Evolutionary conservation across 1,140 invertebrate genomes (phyloP).

Genomic region (Heterodera schachtii): DNA sequence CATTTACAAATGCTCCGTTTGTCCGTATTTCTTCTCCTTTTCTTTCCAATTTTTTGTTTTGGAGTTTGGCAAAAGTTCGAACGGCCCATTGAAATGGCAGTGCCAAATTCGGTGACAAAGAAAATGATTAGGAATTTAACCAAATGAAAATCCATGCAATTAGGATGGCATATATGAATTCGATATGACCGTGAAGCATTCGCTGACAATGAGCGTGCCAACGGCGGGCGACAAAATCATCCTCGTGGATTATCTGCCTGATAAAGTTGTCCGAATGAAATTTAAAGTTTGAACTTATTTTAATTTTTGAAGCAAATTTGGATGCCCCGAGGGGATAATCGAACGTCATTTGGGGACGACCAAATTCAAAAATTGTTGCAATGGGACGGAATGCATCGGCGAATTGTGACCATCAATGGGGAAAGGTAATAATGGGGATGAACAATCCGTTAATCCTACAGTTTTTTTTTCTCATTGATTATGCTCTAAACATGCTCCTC

Average conservation of each 20-base stretch:
- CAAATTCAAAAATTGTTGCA: constrained; percentile 13
- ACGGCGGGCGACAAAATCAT: neutral
- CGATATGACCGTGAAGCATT: constrained; percentile 41
- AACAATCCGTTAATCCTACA: too few species aligned
- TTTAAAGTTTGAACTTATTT: neutral
- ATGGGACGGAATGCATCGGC: constrained; percentile 30
- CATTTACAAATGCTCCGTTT: too few species aligned
- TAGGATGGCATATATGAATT: constrained; percentile 57
- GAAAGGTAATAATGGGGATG: constrained; percentile 38
- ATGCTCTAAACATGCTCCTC: constrained; percentile 9
- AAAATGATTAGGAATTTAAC: neutral
- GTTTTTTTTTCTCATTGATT: too few species aligned
- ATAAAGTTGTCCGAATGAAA: neutral
- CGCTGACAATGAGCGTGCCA: constrained; percentile 44
- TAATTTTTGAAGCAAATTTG: neutral
- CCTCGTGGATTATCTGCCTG: neutral
- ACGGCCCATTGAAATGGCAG: neutral
- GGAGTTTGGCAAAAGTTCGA: neutral
- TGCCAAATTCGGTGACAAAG: neutral
- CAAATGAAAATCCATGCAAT: neutral
- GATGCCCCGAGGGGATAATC: neutral
- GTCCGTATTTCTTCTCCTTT: too few species aligned
- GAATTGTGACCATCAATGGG: constrained; percentile 56
- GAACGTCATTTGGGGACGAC: neutral
- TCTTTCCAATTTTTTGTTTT: too few species aligned